Percentiles rank a stretch among this genome's conserved stretches.
phyloP scores from a whole-genome alignment of 2,888 invertebrate genomes.

The Ischnus inquisitorius region DNA sequence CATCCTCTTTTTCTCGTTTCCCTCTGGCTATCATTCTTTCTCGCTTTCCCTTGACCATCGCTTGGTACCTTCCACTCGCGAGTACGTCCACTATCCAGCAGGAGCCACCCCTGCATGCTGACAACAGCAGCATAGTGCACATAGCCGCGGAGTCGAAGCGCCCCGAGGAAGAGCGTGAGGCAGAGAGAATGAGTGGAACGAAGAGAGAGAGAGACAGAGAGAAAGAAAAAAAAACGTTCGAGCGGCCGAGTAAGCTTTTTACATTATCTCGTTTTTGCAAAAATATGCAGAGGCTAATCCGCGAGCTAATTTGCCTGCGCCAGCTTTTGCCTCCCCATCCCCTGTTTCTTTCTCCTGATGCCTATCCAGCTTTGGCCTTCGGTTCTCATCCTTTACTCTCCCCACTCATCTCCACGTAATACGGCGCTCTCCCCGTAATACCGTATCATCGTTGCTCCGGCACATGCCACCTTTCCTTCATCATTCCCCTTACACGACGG shows the following conservation, averaged over 20 bases:
- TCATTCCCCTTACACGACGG: conserved; percentile 54
- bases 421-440: conserved; percentile 25
- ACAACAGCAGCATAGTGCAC: conserved; percentile 73
- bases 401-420: conserved; percentile 8
- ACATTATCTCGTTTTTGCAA: conserved; percentile 84
- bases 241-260: conserved; percentile 79
- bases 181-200: conserved; percentile 11
- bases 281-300: conserved; percentile 84
- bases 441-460: conserved; percentile 24
- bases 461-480: conserved; percentile 60
- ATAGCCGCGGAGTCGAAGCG: conserved; percentile 58
- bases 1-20: conserved; percentile 54
- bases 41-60: conserved; percentile 68
- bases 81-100: conserved; percentile 10
- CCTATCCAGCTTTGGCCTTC: conserved; percentile 41
- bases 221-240: conserved; percentile 53
- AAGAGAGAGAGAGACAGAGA: conserved; percentile 3
- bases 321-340: conserved; percentile 37
- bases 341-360: conserved; percentile 55
- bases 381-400: conserved; percentile 48
- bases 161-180: conserved; percentile 21
- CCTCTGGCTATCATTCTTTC: conserved; percentile 38
- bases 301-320: conserved; percentile 79
- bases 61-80: conserved; percentile 69
- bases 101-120: conserved; percentile 66